These are phyloP conservation scores for Diploptera punctata DNA, from an alignment of 2,888 invertebrate species.

Conservation along the genomic window DNA sequence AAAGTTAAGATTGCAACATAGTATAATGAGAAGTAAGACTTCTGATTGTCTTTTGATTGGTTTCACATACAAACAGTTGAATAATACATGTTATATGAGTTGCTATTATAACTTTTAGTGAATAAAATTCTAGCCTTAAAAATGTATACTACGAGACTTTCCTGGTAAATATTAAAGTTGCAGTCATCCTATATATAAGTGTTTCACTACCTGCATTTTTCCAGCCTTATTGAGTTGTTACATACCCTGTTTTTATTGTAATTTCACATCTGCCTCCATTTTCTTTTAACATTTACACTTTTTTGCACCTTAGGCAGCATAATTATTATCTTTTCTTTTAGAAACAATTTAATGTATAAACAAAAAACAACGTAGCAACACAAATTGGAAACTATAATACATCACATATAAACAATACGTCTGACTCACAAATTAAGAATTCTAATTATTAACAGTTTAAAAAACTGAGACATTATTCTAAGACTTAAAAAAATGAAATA, in stretches of 20 bases:
- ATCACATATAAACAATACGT: slow-evolving; percentile 1
- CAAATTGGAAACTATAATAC: slow-evolving; percentile 2
- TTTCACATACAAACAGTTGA: too few relatives aligned
- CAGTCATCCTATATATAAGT: too few relatives aligned
- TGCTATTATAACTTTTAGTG: too few relatives aligned
- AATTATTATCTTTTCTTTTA: background rate
- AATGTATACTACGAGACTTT: too few relatives aligned
- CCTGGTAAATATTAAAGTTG: too few relatives aligned
- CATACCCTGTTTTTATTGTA: background rate
- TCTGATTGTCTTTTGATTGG: too few relatives aligned
- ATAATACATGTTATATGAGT: too few relatives aligned
- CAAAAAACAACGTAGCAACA: background rate
- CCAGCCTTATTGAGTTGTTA: background rate
- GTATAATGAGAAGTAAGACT: too few relatives aligned
- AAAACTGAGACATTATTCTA: slow-evolving; percentile 1
- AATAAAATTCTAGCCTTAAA: too few relatives aligned
- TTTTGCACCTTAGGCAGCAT: background rate
- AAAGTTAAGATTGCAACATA: too few relatives aligned
- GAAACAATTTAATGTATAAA: background rate
- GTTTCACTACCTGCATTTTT: background rate
- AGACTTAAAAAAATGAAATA: background rate
- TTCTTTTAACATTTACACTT: too few relatives aligned
- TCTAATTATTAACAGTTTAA: slow-evolving; percentile 16
- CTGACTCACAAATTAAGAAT: background rate
- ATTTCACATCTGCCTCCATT: background rate